Evolutionary conservation across 2,113 vertebrate genomes (phyloP), one percentile per base, ranked within the genome.

Genomic region (Zosterops lateralis): DNA sequence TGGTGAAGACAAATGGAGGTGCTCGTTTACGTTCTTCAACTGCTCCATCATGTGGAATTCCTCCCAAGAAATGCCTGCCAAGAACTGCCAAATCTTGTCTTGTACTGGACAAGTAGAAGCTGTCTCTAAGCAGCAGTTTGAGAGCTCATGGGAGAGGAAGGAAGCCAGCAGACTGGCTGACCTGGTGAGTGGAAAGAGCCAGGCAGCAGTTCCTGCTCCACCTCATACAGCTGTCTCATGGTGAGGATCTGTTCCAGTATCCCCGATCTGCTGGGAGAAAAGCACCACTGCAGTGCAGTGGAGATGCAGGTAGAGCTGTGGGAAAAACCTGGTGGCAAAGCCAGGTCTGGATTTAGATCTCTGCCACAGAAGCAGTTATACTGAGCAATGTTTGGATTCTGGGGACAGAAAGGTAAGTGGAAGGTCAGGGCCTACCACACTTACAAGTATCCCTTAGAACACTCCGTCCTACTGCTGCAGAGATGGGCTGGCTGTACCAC

Each of bases 181-280:
- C 15, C 21, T 0, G 0, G 34, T 29, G 36, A 73, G 38, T 0
- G 2, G 17, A 61, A 29, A 36, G 32, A 60, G 68, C 54, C 32
- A 36, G 51, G 56, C 60, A 84, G 74, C 40, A 57, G 44, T 0
- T 47, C 25, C 62, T 62, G 61, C 70, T 70, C 45, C 45, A 47
- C 5, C 6, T 32, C 40, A 32, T 10, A 4, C 31, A 42, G 71
- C 28, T 51, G 28, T 31, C 60, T 57, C 6, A 0, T 7, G 28
- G 70, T 18, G 47, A 81, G 57, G 40, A 66, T 14, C 25, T 2
- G 29, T 14, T 51, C 54, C 1, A 1, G 12, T 18, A n/a, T 6
- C 71, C 22, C 57, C 51, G 26, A 54, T 47, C 61, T 10, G 50
- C 34, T 44, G 48, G n/a, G 51, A 82, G 26, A 53, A 29, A 90